A percentile compares a stretch with the other conserved stretches of the same genome.
phyloP scores from a whole-genome alignment of 2,888 invertebrate species.

The Bellardia pandia region DNA sequence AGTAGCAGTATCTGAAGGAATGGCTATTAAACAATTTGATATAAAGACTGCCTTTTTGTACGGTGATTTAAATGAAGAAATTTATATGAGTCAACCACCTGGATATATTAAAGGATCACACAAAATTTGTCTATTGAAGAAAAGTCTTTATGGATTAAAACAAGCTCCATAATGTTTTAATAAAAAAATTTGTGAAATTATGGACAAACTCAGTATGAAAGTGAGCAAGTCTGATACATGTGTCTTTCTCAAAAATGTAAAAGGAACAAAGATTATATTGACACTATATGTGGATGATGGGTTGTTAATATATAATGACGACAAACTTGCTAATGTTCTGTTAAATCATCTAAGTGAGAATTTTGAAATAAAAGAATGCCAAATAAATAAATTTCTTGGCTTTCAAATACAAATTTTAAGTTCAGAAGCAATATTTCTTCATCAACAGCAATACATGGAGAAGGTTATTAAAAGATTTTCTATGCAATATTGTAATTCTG shows the following conservation, averaged over 20 bases:
- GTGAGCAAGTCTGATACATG: slow-evolving; percentile 33
- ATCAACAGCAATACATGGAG: slow-evolving; percentile 42
- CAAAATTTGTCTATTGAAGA: slow-evolving; percentile 21
- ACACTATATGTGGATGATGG: too few relatives aligned
- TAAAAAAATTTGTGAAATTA: slow-evolving; percentile 16
- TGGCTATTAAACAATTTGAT: neutral
- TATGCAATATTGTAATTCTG: slow-evolving; percentile 27
- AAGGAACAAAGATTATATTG: neutral
- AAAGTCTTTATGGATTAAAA: slow-evolving; percentile 28
- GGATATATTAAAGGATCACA: neutral
- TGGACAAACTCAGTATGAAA: slow-evolving; percentile 28
- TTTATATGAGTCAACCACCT: slow-evolving; percentile 7
- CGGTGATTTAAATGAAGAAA: neutral
- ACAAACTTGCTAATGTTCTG: neutral
- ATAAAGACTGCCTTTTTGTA: neutral
- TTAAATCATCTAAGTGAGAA: neutral
- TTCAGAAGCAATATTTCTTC: slow-evolving; percentile 25
- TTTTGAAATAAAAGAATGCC: slow-evolving; percentile 39
- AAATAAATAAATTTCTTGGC: slow-evolving; percentile 44
- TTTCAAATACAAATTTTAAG: slow-evolving; percentile 41
- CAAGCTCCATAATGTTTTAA: slow-evolving; percentile 33
- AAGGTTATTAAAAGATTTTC: slow-evolving; percentile 23
- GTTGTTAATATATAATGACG: neutral
- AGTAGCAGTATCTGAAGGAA: neutral
- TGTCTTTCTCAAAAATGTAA: slow-evolving; percentile 31